Evolutionary conservation across 2,797 vertebrate species (phyloP), one percentile per base, ranked within the genome.

Genomic region (Heterohyrax brucei): DNA sequence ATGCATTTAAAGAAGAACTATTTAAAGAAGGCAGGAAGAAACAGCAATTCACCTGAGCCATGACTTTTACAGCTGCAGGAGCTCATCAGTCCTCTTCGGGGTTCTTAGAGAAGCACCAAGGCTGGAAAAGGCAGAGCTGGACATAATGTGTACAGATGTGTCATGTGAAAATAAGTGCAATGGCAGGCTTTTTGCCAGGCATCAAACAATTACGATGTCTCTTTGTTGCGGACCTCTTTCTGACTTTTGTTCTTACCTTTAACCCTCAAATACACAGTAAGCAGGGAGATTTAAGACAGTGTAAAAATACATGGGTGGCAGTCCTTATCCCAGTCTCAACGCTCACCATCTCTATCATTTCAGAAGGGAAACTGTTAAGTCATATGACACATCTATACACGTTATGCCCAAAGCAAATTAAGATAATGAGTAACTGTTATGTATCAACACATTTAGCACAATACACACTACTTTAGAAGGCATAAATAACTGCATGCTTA

Each of bases 21-120:
- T 73, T 82, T 62, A 59, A 84, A 89, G 7, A 33, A 3, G 44
- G 21, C 5, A 93, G 14, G 24, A 78, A 48, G 46, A 81, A 85
- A 81, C 19, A 56, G 4, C 33, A 77, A 39, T 62, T 96, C 89
- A 96, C 95, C 91, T 94, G 86, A 94, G 72, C 84, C 95, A 94
- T 93, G 86, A 26, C 82, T 80, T 94, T 91, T 84, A 94, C 28
- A 91, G 9, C 73, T 93, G 46, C 0, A 89, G 89, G 73, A 93
- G 87, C 93, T 64, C 46, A 93, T 59, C 24, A 28, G 30, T 90
- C 61, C n/a, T 97, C 91, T 91, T 94, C 81, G 82, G 53, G 77
- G 72, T 84, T 91, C 21, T 91, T 77, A 94, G 72, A 87, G 70
- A 90, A 88, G 75, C 24, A 50, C 13, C 93, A n/a, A 62, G 26